Evolutionary conservation across 2,113 vertebrate species (phyloP).

Genomic region (Chlamydotis undulata): DNA sequence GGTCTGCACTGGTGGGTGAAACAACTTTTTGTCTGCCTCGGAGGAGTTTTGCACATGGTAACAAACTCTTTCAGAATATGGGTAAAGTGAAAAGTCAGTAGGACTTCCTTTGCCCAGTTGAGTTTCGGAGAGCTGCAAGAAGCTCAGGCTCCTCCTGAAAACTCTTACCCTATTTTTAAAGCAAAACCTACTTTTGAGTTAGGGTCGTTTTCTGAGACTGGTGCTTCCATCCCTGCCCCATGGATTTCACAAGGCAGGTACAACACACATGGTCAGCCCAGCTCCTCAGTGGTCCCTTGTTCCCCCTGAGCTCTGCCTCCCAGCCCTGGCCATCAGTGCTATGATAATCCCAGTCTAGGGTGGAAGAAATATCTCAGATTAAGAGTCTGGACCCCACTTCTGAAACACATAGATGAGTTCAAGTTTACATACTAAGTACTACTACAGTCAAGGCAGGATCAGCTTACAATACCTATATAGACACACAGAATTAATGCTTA

Average conservation of each 20-base stretch:
- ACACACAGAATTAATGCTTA: background rate
- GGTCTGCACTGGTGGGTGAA: background rate
- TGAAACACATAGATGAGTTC: background rate
- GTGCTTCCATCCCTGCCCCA: background rate
- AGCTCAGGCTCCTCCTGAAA: background rate
- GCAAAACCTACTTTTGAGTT: background rate
- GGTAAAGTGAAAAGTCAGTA: background rate
- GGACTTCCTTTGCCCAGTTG: background rate
- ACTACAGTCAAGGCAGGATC: background rate
- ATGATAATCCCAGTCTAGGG: background rate
- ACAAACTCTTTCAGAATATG: background rate
- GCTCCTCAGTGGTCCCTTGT: background rate
- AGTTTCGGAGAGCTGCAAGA: background rate
- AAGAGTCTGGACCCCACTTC: background rate
- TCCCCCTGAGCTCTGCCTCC: background rate
- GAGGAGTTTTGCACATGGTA: background rate
- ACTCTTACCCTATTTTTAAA: background rate
- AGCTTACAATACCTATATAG: background rate
- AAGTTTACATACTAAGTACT: background rate
- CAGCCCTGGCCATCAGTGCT: background rate
- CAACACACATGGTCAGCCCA: accelerated
- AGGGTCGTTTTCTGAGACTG: background rate
- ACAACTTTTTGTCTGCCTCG: background rate
- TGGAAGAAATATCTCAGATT: background rate
- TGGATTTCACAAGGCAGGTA: background rate